phyloP scores from a whole-genome alignment of 1,140 invertebrate genomes.

The Conopomorpha cramerella region DNA sequence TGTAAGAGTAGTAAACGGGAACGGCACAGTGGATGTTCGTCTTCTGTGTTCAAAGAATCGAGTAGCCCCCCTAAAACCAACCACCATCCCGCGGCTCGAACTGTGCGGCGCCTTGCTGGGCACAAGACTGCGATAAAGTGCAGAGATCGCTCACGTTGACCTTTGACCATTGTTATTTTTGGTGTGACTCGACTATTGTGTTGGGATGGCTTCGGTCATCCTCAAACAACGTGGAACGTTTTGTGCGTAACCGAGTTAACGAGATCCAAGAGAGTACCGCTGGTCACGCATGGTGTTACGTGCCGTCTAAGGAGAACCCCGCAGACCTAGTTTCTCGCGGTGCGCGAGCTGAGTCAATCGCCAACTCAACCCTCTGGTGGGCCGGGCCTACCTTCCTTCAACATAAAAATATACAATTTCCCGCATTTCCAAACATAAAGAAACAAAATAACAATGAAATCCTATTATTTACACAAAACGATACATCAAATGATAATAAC shows the following conservation, averaged over 20 bases:
- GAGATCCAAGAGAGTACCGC: background rate
- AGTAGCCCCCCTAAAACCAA: constrained; percentile 7
- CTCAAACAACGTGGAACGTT: too few relatives aligned
- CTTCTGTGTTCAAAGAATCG: constrained; percentile 9
- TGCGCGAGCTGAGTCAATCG: constrained; percentile 5
- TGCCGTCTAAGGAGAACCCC: constrained; percentile 10
- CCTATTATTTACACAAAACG: background rate
- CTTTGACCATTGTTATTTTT: background rate
- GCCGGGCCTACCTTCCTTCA: background rate
- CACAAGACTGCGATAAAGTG: constrained; percentile 2
- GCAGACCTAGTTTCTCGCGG: constrained; percentile 10
- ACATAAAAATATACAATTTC: background rate
- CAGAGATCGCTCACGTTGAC: background rate
- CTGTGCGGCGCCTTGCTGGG: constrained; percentile 2
- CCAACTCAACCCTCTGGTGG: constrained; percentile 3
- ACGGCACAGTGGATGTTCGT: constrained; percentile 3
- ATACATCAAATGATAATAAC: background rate
- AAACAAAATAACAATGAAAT: background rate
- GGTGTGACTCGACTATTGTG: background rate
- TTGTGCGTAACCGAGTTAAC: too few relatives aligned
- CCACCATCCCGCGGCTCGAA: constrained; percentile 3
- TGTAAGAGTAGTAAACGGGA: constrained; percentile 5
- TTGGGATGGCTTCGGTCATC: too few relatives aligned
- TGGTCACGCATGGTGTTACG: constrained; percentile 4
- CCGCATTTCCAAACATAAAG: background rate